Evolutionary conservation across 1,140 invertebrate genomes (phyloP).

Genomic region (Gryllus bimaculatus): DNA sequence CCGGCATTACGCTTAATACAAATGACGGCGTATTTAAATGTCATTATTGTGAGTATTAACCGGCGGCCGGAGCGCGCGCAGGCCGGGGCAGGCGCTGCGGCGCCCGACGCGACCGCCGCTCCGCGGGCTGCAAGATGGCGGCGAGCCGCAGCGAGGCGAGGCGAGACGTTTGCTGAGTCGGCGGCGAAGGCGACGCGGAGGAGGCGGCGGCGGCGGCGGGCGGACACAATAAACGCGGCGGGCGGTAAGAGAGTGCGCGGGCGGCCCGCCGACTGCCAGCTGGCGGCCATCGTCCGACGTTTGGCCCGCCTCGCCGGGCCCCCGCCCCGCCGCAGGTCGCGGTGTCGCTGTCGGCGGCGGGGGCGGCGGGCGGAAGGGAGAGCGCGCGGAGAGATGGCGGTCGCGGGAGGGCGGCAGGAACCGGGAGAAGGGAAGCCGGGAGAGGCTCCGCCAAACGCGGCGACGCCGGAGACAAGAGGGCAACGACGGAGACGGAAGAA

Average conservation of each 20-base stretch:
- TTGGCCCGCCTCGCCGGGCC: background rate
- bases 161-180: constrained; percentile 2
- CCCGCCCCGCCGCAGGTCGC: background rate
- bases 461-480: background rate
- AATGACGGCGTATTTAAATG: constrained; percentile 4
- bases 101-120: background rate
- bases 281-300: background rate
- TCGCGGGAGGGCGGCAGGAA: background rate
- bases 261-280: background rate
- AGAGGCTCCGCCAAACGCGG: background rate
- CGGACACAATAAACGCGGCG: background rate
- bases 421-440: background rate
- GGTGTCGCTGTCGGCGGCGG: background rate
- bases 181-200: too few relatives aligned
- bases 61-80: background rate
- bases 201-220: too few relatives aligned
- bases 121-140: background rate
- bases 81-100: background rate
- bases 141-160: background rate
- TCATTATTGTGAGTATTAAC: constrained; percentile 1
- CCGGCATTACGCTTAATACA: background rate
- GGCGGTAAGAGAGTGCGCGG: background rate
- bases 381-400: background rate
- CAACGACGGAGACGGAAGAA: background rate
- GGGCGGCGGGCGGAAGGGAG: background rate